Evolutionary conservation across 2,113 vertebrate species (phyloP).

Genomic region (Prunella fulvescens): DNA sequence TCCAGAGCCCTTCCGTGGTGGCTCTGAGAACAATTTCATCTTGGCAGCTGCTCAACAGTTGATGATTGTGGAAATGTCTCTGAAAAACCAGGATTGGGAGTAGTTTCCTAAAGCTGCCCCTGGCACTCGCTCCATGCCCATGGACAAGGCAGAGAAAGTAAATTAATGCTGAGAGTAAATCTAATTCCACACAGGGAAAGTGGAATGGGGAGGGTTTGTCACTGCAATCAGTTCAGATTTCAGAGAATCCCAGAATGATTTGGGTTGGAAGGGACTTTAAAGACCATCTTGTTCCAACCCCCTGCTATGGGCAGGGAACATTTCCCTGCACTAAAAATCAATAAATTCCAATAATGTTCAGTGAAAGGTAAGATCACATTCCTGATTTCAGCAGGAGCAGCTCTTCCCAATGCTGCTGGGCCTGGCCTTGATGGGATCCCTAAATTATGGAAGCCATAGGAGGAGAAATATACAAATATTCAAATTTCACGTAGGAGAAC

Average conservation of each 20-base stretch:
- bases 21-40: background rate
- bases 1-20: background rate
- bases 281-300: background rate
- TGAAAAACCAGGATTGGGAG: background rate
- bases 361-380: background rate
- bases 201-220: background rate
- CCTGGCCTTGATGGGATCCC: background rate
- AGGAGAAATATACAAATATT: background rate
- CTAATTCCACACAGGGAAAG: background rate
- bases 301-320: background rate
- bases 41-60: background rate
- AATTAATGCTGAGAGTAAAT: background rate
- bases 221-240: background rate
- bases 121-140: accelerated
- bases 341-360: background rate
- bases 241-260: background rate
- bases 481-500: background rate
- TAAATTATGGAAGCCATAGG: background rate
- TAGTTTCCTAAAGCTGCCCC: background rate
- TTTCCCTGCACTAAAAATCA: background rate
- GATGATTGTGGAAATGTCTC: background rate
- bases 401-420: background rate
- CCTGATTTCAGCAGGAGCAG: background rate
- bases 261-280: background rate
- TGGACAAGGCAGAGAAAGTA: background rate